Percentiles rank a stretch among this genome's conserved stretches.
phyloP scores from a whole-genome alignment of 2,888 invertebrate genomes.

The Heliothis peltigera region DNA sequence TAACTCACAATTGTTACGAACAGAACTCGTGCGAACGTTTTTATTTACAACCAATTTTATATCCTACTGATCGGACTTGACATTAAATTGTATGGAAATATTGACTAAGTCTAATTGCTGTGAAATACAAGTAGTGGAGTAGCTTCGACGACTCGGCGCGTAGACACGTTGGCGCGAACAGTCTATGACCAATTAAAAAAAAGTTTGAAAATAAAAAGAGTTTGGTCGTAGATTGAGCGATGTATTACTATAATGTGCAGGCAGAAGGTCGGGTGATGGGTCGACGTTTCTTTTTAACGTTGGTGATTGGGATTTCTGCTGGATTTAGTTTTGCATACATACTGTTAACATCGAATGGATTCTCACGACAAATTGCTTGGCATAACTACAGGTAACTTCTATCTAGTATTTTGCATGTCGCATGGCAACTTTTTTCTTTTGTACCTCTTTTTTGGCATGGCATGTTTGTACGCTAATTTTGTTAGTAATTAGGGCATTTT shows the following conservation, averaged over 20 bases:
- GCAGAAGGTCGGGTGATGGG: constrained; percentile 90
- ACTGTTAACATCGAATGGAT: constrained; percentile 90
- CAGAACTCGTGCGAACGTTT: constrained; percentile 37
- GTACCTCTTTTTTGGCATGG: constrained; percentile 36
- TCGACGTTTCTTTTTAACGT: constrained; percentile 92
- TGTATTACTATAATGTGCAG: constrained; percentile 73
- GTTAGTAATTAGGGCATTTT: neutral
- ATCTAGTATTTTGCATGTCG: constrained; percentile 68
- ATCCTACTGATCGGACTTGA: constrained; percentile 40
- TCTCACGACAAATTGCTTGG: constrained; percentile 83
- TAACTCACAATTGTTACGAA: constrained; percentile 41
- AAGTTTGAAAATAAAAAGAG: constrained; percentile 24
- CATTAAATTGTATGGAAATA: constrained; percentile 43
- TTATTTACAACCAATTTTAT: constrained; percentile 35
- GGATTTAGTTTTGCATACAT: constrained; percentile 95
- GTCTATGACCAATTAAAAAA: constrained; percentile 19
- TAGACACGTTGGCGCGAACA: constrained; percentile 44
- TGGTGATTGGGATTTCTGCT: constrained; percentile 93
- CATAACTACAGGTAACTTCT: constrained; percentile 86
- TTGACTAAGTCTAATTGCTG: constrained; percentile 52
- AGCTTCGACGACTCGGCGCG: constrained; percentile 55
- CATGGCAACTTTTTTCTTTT: constrained; percentile 46
- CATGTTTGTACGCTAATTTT: constrained; percentile 39
- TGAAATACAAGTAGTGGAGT: constrained; percentile 44
- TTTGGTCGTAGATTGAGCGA: constrained; percentile 54